Evolutionary conservation across 2,888 invertebrate genomes (phyloP), one percentile per base, ranked within the genome.

Genomic region (Nowickia ferox): DNA sequence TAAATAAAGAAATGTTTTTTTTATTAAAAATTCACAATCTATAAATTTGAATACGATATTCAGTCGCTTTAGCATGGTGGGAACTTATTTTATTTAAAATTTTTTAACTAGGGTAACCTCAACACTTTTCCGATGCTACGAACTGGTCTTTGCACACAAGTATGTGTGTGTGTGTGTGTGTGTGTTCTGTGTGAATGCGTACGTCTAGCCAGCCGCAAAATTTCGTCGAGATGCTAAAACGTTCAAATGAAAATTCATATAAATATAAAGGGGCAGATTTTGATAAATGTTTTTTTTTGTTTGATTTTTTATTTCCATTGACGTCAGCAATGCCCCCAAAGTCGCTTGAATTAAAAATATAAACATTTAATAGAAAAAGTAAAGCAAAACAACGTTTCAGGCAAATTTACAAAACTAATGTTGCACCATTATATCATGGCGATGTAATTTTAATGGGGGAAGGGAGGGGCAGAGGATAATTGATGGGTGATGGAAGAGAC

Each of bases 311-410:
- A 72, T 63, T 53, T 22, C 82, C 76, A 92, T 92, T 92, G 92
- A 92, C 92, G 92, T 92, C 92, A 92, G 92, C 92, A 92, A 90
- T 92, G 92, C 92, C 92, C 92, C 92, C 92, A 91, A 91, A 90
- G 90, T 88, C 59, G 82, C 78, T 83, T 59, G 55, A 86, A 79
- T 76, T 79, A 55, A 81, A 77, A 78, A 82, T 71, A 72, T 59
- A 72, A 44, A 61, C 51, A 68, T 59, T 66, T 17, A 40, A 38
- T 55, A 79, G 48, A 68, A 79, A 78, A 48, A 68, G 38, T 71
- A 68, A 74, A 69, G 44, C 30, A 78, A 72, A 55, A 74, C 53
- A 78, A 85, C 78, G 74, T 85, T 78, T 74, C 72, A 61, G 46
- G 53, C 63, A 61, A 51, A 61, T 76, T 80, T 71, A 81, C 66